These are phyloP conservation scores for Zele albiditarsus DNA, from an alignment of 2,888 invertebrate species.

Conservation along the genomic window DNA sequence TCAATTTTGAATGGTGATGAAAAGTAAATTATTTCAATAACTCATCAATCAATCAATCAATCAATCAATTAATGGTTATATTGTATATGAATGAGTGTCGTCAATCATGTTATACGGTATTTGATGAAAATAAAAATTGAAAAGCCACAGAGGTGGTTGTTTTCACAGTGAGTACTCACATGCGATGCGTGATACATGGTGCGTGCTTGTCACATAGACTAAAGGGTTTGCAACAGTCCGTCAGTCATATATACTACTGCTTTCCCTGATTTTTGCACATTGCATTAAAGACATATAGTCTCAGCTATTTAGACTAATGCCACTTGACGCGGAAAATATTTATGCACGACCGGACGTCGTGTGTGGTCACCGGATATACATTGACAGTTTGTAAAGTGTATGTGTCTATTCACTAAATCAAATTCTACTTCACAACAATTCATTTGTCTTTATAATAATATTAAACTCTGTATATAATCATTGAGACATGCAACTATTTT, in stretches of 20 bases:
- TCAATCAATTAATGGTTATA: not conserved
- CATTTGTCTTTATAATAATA: constrained; percentile 18
- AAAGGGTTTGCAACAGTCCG: constrained; percentile 61
- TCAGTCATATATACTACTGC: constrained; percentile 66
- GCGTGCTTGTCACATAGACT: constrained; percentile 64
- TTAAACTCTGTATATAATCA: not conserved
- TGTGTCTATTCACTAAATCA: constrained; percentile 28
- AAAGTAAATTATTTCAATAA: not conserved
- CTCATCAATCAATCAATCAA: not conserved
- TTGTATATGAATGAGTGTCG: not conserved
- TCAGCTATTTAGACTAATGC: constrained; percentile 49
- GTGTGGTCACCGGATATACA: constrained; percentile 29
- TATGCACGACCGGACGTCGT: constrained; percentile 45
- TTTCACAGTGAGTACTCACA: constrained; percentile 58
- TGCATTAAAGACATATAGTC: constrained; percentile 46
- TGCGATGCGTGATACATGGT: constrained; percentile 66
- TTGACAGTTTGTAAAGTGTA: not conserved
- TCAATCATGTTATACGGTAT: not conserved
- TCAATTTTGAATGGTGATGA: not conserved
- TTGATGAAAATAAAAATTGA: not conserved
- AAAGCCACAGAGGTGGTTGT: not conserved
- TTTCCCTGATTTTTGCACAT: constrained; percentile 60
- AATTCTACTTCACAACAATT: constrained; percentile 22
- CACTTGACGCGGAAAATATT: constrained; percentile 50
- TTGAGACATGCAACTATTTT: not conserved